Percentiles rank a stretch among this genome's conserved stretches.
phyloP scores from a whole-genome alignment of 2,888 invertebrate genomes.

The Liodrosophila aerea region DNA sequence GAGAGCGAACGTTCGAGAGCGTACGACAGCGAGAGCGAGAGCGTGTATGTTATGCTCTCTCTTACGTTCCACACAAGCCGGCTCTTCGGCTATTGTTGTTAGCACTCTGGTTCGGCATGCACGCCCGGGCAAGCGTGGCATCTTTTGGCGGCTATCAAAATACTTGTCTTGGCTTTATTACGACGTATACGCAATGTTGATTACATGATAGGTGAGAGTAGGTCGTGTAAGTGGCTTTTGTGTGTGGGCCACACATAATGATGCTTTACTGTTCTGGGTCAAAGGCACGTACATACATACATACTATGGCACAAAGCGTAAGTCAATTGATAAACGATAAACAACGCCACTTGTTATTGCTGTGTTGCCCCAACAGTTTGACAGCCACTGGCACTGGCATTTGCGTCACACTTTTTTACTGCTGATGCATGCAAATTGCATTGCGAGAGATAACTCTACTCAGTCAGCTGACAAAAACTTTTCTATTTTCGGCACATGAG shows the following conservation, averaged over 20 bases:
- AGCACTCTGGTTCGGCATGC: slow-evolving; percentile 3
- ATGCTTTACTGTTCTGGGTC: slow-evolving; percentile 43
- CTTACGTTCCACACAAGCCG: slow-evolving; percentile 58
- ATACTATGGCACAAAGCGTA: slow-evolving; percentile 1
- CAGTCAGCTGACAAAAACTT: slow-evolving; percentile 44
- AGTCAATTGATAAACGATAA: slow-evolving; percentile 50
- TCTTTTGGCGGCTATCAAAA: slow-evolving; percentile 44
- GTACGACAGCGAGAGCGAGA: neutral
- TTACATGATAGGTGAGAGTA: slow-evolving; percentile 67
- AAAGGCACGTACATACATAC: slow-evolving; percentile 34
- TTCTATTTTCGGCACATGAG: slow-evolving; percentile 7
- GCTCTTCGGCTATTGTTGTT: slow-evolving; percentile 17
- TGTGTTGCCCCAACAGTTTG: slow-evolving; percentile 42
- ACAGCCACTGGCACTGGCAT: slow-evolving; percentile 32
- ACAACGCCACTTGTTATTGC: slow-evolving; percentile 4
- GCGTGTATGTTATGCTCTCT: no score
- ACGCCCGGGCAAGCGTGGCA: slow-evolving; percentile 49
- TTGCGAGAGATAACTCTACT: slow-evolving; percentile 9
- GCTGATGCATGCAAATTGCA: slow-evolving; percentile 59
- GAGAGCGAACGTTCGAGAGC: slow-evolving; percentile 12
- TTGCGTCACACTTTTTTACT: slow-evolving; percentile 51
- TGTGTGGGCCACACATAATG: slow-evolving; percentile 10
- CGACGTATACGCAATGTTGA: slow-evolving; percentile 64
- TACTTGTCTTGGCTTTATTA: slow-evolving; percentile 46
- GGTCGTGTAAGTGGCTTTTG: slow-evolving; percentile 52